Evolutionary conservation across 2,888 invertebrate genomes (phyloP).

Genomic region (Ariolimax columbianus): DNA sequence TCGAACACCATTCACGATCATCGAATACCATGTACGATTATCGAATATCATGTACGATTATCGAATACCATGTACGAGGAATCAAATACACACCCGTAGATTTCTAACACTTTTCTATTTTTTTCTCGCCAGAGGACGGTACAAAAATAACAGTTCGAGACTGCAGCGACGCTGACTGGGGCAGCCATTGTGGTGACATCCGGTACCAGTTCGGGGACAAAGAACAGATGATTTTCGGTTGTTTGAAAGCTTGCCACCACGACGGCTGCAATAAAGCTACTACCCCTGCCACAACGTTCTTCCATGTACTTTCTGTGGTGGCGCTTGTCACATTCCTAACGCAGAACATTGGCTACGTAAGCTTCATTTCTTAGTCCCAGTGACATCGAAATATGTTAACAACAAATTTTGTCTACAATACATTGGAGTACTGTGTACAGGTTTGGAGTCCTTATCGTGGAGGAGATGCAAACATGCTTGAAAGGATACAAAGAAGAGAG

Average conservation of each 20-base stretch:
- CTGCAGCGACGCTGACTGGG: conserved; percentile 72
- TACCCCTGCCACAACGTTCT: not conserved
- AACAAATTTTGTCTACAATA: too few species aligned
- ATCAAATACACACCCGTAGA: too few species aligned
- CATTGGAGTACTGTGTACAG: too few species aligned
- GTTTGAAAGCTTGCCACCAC: conserved; percentile 71
- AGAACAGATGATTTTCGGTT: conserved; percentile 63
- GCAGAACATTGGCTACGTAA: not conserved
- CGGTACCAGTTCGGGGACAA: conserved; percentile 59
- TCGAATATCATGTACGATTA: too few species aligned
- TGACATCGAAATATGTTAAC: too few species aligned
- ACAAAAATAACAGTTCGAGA: conserved; percentile 71
- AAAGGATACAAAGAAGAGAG: too few species aligned
- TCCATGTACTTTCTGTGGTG: not conserved
- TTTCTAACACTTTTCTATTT: too few species aligned
- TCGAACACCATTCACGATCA: too few species aligned
- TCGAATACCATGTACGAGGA: too few species aligned
- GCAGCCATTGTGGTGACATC: conserved; percentile 72
- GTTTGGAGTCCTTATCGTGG: too few species aligned
- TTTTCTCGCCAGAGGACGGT: conserved; percentile 65
- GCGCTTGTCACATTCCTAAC: not conserved
- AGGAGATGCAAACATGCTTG: too few species aligned
- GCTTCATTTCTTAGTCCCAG: not conserved
- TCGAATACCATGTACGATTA: too few species aligned
- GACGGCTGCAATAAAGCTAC: conserved; percentile 74